phyloP scores from a whole-genome alignment of 2,888 invertebrate species.

The Coenonympha glycerion region DNA sequence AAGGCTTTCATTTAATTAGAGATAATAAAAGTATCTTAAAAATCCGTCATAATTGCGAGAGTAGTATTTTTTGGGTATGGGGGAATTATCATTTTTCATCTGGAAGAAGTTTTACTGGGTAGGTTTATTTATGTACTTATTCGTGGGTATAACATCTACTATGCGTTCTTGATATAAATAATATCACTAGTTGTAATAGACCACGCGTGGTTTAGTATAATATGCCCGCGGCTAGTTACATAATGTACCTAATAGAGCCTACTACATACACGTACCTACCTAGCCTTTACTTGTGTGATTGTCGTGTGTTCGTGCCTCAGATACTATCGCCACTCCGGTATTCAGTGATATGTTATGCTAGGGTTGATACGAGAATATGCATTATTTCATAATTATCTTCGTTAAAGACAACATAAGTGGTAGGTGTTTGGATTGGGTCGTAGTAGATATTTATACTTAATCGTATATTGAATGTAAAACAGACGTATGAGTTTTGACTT shows the following conservation, averaged over 20 bases:
- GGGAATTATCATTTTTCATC: no score
- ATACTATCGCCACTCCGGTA: constrained; percentile 44
- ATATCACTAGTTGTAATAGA: constrained; percentile 14
- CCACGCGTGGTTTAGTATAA: constrained; percentile 27
- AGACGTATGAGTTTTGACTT: no score
- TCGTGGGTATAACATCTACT: no score
- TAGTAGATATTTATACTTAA: not conserved
- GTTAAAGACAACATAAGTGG: not conserved
- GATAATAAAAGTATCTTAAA: no score
- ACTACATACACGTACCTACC: no score
- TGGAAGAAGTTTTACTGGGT: no score
- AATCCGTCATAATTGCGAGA: no score
- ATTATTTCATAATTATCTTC: not conserved
- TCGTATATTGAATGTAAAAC: no score
- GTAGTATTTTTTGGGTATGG: no score
- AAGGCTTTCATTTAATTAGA: no score
- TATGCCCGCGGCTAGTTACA: not conserved
- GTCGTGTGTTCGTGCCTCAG: constrained; percentile 51
- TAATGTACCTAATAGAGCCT: no score
- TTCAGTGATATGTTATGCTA: constrained; percentile 19
- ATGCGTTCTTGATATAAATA: not conserved
- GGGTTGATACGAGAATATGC: constrained; percentile 15
- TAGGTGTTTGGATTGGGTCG: not conserved
- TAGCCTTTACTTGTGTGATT: constrained; percentile 29
- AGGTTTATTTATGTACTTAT: no score